phyloP scores from a whole-genome alignment of 2,888 invertebrate species.

The Sinhomidia bicolor region DNA sequence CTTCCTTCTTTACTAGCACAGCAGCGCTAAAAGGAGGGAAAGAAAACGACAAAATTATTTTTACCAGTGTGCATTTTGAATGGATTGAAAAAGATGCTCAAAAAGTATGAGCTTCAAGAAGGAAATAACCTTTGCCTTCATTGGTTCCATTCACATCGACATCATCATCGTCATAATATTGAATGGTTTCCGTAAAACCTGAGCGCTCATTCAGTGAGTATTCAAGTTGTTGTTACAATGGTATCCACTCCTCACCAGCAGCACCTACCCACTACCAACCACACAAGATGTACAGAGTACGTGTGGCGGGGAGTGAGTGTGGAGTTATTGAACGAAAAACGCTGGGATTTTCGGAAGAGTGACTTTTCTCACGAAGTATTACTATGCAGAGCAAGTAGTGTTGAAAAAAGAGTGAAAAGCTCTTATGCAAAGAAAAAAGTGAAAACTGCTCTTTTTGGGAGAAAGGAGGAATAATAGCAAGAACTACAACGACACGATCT shows the following conservation, averaged over 20 bases:
- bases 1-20: too few relatives aligned
- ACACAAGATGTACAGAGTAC: too few relatives aligned
- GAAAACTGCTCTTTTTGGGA: not conserved
- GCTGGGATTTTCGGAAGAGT: not conserved
- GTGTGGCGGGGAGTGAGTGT: too few relatives aligned
- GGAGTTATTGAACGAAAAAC: not conserved
- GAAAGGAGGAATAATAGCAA: not conserved
- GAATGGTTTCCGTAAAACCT: constrained; percentile 18
- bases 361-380: constrained; percentile 1
- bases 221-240: not conserved
- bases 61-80: not conserved
- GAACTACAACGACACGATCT: not conserved
- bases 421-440: constrained; percentile 4
- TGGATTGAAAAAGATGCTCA: not conserved
- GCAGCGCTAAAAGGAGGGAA: too few relatives aligned
- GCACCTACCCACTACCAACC: too few relatives aligned
- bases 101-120: not conserved
- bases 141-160: constrained; percentile 39
- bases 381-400: not conserved
- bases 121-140: constrained; percentile 35
- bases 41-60: too few relatives aligned
- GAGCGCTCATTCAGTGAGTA: not conserved
- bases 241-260: too few relatives aligned
- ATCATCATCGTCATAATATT: constrained; percentile 10
- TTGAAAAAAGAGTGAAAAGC: not conserved